Evolutionary conservation across 2,888 invertebrate genomes (phyloP).

Genomic region (Diarsia rubi): DNA sequence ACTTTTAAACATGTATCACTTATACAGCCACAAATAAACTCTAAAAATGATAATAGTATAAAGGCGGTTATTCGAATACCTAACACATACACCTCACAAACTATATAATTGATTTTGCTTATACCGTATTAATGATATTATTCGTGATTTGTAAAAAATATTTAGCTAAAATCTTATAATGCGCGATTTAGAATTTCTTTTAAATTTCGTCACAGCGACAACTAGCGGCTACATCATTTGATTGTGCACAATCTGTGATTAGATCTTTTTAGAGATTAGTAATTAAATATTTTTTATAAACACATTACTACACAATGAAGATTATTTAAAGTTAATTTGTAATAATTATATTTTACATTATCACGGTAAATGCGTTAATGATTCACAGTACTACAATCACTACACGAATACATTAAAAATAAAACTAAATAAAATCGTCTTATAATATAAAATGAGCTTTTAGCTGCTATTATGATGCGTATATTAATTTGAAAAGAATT

Average conservation of each 20-base stretch:
- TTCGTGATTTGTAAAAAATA: slow-evolving; percentile 53
- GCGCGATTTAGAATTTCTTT: neutral
- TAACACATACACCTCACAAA: slow-evolving; percentile 61
- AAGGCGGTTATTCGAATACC: slow-evolving; percentile 72
- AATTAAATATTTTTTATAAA: slow-evolving; percentile 51
- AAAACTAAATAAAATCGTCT: slow-evolving; percentile 52
- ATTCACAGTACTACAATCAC: slow-evolving; percentile 60
- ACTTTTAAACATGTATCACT: slow-evolving; percentile 42
- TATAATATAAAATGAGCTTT: slow-evolving; percentile 48
- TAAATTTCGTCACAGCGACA: slow-evolving; percentile 9
- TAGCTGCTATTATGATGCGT: slow-evolving; percentile 57
- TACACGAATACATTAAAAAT: slow-evolving; percentile 49
- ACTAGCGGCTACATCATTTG: slow-evolving; percentile 15
- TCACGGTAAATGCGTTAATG: slow-evolving; percentile 64
- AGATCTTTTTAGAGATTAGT: slow-evolving; percentile 7
- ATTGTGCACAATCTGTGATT: slow-evolving; percentile 12
- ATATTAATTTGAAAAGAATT: slow-evolving; percentile 21
- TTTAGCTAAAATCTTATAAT: slow-evolving; percentile 22
- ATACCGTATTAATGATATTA: slow-evolving; percentile 53
- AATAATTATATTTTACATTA: slow-evolving; percentile 62
- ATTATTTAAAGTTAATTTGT: slow-evolving; percentile 62
- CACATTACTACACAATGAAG: slow-evolving; percentile 50
- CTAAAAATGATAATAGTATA: slow-evolving; percentile 62
- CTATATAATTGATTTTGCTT: slow-evolving; percentile 66
- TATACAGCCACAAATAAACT: slow-evolving; percentile 60